Base-by-base conservation (phyloP, 2,797 vertebrate genomes). In the Buceros bicornis region DNA sequence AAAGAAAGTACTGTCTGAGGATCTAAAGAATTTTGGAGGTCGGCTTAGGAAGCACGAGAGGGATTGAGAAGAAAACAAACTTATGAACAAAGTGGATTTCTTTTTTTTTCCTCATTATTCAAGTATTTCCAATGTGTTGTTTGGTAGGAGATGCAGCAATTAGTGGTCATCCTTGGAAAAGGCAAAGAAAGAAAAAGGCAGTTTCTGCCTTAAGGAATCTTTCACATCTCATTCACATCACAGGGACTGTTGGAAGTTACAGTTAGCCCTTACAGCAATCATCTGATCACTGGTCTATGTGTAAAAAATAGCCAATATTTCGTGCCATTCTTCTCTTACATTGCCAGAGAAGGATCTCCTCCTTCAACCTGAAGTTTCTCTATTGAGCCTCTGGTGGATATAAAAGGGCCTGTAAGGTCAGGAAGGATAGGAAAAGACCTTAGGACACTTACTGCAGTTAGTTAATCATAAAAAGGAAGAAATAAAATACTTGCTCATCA, bases 171-270 rank as follows among this genome's bases (percentile, higher is more conserved):
- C 70, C 62, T 48, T 76, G 25, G 66, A 87, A 93, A 88, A 95
- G 54, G n/a, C 6, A 3, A 86, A 77, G 62, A 28, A 57, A 89
- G 65, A 65, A 91, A 87, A 92, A 72, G 15, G 28, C 42, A 29
- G 31, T 61, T 90, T 83, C 82, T 84, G 87, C 85, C 91, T 91
- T 88, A 66, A 95, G 89, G 70, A 83, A 79, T 77, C 62, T 84
- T 92, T 95, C 93, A 79, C 31, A 72, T 88, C 73, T 79, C 48
- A 81, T 83, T 72, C 65, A 48, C 66, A 78, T 92, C 76, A 94
- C 53, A 81, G n/a, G 12, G 35, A 78, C 53, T 56, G 20, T 11
- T 90, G 70, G 73, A 91, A 94, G 72, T 72, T 86, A 69, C 72
- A 76, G 77, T 82, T 65, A 81, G 80, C 20, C 69, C 77, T 93